Conservation (phyloP, 92 coral and sea anemone species). For the Nematostella vectensis region DNA sequence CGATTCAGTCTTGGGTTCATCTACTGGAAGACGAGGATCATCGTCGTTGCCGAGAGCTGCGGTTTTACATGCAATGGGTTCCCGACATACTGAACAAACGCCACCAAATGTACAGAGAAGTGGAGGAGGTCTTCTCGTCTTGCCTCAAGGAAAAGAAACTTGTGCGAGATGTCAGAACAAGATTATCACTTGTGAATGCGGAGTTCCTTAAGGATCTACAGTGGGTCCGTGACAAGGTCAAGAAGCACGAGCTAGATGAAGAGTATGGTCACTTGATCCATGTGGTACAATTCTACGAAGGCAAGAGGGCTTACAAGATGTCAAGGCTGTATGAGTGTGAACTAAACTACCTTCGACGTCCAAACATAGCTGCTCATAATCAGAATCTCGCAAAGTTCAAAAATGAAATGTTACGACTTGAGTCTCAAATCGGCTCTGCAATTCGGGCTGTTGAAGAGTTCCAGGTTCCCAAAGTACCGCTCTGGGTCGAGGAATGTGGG, state of each 20-base stretch:
- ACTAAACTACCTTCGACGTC: slow-evolving; percentile 52
- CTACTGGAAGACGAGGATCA: slow-evolving; percentile 92
- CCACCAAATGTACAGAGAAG: slow-evolving; percentile 57
- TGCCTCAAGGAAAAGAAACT: slow-evolving; percentile 48
- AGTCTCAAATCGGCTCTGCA: slow-evolving; percentile 44
- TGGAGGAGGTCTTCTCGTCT: slow-evolving; percentile 84
- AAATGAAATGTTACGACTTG: slow-evolving; percentile 67
- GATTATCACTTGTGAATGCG: slow-evolving; percentile 42
- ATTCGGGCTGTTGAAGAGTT: slow-evolving; percentile 51
- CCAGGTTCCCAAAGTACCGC: slow-evolving; percentile 65
- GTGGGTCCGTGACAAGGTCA: slow-evolving; percentile 68
- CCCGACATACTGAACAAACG: slow-evolving; percentile 70
- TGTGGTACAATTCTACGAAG: slow-evolving; percentile 77
- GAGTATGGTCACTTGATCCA: slow-evolving; percentile 63
- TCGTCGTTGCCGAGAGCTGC: slow-evolving; percentile 60
- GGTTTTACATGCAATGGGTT: slow-evolving; percentile 78
- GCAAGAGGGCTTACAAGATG: slow-evolving; percentile 72
- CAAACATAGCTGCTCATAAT: slow-evolving; percentile 53
- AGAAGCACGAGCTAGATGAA: slow-evolving; percentile 63
- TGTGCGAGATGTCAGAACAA: slow-evolving; percentile 25
- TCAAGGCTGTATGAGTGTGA: slow-evolving; percentile 74
- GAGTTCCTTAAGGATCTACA: slow-evolving; percentile 60
- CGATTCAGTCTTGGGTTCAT: slow-evolving; percentile 92
- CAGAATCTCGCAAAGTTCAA: slow-evolving; percentile 51
- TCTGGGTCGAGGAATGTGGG: slow-evolving; percentile 74